Percentiles rank a stretch among this genome's conserved stretches.
Evolutionary conservation across 2,797 vertebrate genomes (phyloP).

Genomic region (Australoheros facetus): DNA sequence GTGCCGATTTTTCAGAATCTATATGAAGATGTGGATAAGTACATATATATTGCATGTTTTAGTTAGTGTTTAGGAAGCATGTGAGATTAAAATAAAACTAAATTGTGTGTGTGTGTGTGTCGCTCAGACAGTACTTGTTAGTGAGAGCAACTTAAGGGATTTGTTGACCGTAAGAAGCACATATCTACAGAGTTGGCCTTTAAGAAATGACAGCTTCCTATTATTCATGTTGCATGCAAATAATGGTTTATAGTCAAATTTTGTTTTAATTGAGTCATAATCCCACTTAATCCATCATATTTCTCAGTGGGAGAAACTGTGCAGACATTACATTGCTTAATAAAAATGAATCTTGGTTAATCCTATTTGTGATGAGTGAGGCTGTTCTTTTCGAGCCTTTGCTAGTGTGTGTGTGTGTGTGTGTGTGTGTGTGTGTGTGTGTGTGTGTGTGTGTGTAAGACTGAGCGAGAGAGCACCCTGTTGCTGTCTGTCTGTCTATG

Average conservation of each 20-base stretch:
- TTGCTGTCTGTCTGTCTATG: slow-evolving; percentile 49
- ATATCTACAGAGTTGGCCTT: background rate
- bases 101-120: background rate
- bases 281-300: slow-evolving; percentile 65
- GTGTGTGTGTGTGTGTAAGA: slow-evolving; percentile 17
- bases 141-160: background rate
- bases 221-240: slow-evolving; percentile 59
- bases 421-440: slow-evolving; percentile 27
- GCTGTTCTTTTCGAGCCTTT: slow-evolving; percentile 65
- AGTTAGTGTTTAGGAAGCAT: background rate
- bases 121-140: background rate
- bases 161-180: slow-evolving; percentile 1
- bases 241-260: slow-evolving; percentile 43
- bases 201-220: slow-evolving; percentile 6
- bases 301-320: slow-evolving; percentile 41
- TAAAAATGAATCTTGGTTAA: slow-evolving; percentile 66
- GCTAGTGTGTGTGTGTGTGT: slow-evolving; percentile 1
- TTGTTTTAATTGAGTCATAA: slow-evolving; percentile 70
- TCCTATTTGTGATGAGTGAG: slow-evolving; percentile 69
- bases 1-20: background rate
- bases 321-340: slow-evolving; percentile 49
- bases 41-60: background rate
- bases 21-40: background rate
- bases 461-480: slow-evolving; percentile 41
- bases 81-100: background rate